Conservation (phyloP, 2,888 invertebrate genomes). For the Lomographa bimaculata region DNA sequence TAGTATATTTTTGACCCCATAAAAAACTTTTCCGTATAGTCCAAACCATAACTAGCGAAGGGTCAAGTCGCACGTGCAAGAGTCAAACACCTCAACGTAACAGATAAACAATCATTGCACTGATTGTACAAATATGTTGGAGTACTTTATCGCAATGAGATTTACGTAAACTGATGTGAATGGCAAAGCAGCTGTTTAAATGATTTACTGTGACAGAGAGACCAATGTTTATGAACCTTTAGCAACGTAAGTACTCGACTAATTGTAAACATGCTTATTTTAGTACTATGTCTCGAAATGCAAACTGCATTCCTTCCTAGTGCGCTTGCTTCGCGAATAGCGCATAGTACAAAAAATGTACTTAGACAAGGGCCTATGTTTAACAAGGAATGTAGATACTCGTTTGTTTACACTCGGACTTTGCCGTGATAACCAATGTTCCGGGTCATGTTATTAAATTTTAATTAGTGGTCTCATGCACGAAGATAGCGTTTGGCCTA, state of each 20-base stretch:
- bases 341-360: no score
- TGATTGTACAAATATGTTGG: conserved; percentile 6
- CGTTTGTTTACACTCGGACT: conserved; percentile 19
- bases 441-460: conserved; percentile 23
- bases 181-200: no score
- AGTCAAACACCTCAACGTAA: conserved; percentile 24
- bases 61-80: conserved; percentile 22
- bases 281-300: neutral
- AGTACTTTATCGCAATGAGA: conserved; percentile 6
- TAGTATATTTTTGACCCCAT: neutral
- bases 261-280: no score
- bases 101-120: conserved; percentile 15
- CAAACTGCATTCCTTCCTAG: no score
- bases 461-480: conserved; percentile 22
- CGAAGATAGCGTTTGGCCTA: conserved; percentile 28
- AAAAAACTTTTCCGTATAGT: conserved; percentile 1
- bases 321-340: no score
- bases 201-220: conserved; percentile 3
- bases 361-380: conserved; percentile 5
- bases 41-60: neutral
- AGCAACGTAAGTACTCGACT: no score
- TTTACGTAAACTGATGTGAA: no score
- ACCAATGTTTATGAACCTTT: no score
- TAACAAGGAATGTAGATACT: neutral
- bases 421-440: conserved; percentile 19